These are phyloP conservation scores for Ceuthmochares aereus DNA, from an alignment of 2,113 vertebrate species.

Conservation along the genomic window DNA sequence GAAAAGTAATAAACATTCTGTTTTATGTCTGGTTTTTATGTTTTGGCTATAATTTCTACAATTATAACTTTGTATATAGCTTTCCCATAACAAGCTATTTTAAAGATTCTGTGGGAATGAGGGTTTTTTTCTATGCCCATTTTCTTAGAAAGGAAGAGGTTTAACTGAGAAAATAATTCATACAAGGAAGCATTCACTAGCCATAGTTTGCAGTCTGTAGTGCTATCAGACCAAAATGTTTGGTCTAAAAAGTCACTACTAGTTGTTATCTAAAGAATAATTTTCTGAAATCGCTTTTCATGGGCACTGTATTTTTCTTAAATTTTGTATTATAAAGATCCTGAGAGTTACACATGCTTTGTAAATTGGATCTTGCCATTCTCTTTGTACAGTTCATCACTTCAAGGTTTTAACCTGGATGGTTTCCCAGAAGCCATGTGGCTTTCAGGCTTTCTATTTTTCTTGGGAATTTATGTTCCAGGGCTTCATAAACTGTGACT, in stretches of 20 bases:
- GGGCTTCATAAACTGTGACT: constrained; percentile 1
- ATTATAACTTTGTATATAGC: background rate
- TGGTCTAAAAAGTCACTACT: background rate
- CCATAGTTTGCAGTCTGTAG: background rate
- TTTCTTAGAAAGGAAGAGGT: constrained; percentile 21
- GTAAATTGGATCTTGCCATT: constrained; percentile 13
- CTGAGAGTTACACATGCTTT: constrained; percentile 21
- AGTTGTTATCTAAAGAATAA: constrained; percentile 35
- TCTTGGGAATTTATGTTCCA: background rate
- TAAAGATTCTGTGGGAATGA: background rate
- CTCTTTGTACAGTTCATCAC: constrained; percentile 43
- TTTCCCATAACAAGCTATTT: constrained; percentile 28
- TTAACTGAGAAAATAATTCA: constrained; percentile 52
- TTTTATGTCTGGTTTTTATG: background rate
- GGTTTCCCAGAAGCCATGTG: constrained; percentile 38
- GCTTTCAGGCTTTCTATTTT: constrained; percentile 33
- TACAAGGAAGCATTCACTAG: constrained; percentile 9
- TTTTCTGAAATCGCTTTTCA: constrained; percentile 14
- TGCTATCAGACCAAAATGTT: background rate
- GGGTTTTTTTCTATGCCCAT: background rate
- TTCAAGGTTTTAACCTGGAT: constrained; percentile 46
- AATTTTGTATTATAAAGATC: background rate
- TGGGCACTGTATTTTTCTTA: background rate
- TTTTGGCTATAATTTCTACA: constrained; percentile 41
- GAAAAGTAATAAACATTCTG: constrained; percentile 1